Evolutionary conservation across 30 jellyfish, hydroid and myxozoan species (phyloP).

Genomic region (Phacellophora camtschatica): DNA sequence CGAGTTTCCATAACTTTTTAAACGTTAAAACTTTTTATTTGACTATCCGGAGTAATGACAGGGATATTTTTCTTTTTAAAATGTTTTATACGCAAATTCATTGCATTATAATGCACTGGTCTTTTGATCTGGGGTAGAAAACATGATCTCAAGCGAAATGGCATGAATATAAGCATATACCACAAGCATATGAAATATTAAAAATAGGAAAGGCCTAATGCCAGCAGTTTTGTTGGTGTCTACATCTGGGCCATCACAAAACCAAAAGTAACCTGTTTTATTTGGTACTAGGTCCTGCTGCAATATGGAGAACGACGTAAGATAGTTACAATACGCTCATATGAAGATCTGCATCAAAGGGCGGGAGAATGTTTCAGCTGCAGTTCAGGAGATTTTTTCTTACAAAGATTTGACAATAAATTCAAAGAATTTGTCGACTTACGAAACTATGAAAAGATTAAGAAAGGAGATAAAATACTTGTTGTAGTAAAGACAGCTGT

Average conservation of each 20-base stretch:
- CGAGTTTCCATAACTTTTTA: too few species aligned
- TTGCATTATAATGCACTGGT: too few species aligned
- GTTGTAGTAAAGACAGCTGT: not conserved
- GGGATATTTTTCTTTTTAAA: too few species aligned
- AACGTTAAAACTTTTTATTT: too few species aligned
- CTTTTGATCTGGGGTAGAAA: not conserved
- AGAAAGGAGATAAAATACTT: constrained; percentile 2
- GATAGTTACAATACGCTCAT: not conserved
- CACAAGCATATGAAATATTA: not conserved
- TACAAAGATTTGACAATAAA: not conserved
- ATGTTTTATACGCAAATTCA: too few species aligned
- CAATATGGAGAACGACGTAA: not conserved
- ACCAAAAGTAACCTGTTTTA: not conserved
- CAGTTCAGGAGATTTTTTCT: not conserved
- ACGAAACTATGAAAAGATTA: not conserved
- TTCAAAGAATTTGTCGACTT: not conserved
- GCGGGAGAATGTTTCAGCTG: not conserved
- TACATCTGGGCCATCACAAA: not conserved
- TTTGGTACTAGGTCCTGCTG: not conserved
- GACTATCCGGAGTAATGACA: too few species aligned
- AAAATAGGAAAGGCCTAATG: not conserved
- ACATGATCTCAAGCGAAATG: not conserved
- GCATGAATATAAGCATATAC: not conserved
- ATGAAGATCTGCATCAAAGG: not conserved
- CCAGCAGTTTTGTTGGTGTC: not conserved